These are phyloP conservation scores for Melieria picta DNA, from an alignment of 2,888 invertebrate genomes.

Conservation along the genomic window DNA sequence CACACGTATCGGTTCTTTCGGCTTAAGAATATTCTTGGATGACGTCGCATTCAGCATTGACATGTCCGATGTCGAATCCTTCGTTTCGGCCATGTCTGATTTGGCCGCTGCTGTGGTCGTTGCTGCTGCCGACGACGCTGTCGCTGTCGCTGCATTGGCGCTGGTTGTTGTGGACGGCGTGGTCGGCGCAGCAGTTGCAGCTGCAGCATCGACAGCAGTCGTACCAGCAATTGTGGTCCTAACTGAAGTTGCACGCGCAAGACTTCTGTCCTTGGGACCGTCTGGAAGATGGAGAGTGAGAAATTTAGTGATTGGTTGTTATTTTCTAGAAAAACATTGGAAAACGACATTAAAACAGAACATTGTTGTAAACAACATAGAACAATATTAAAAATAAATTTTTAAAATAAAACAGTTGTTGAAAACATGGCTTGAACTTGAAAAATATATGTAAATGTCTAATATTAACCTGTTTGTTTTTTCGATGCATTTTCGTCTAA, in stretches of 20 bases:
- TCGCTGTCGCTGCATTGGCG: not conserved
- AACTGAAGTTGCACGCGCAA: not conserved
- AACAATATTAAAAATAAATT: too few species aligned
- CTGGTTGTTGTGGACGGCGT: not conserved
- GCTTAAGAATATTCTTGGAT: slow-evolving; percentile 52
- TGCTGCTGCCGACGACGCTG: slow-evolving; percentile 8
- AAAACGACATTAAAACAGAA: too few species aligned
- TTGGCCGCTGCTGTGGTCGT: not conserved
- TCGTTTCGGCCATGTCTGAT: slow-evolving; percentile 20
- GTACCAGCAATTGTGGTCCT: not conserved
- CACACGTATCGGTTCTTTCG: slow-evolving; percentile 82
- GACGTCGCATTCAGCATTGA: slow-evolving; percentile 17
- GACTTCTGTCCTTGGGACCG: not conserved
- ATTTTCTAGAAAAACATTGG: too few species aligned
- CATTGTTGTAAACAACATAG: too few species aligned
- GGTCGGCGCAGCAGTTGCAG: not conserved
- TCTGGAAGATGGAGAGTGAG: not conserved
- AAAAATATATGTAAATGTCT: too few species aligned
- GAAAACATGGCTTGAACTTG: too few species aligned
- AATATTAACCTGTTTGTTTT: too few species aligned
- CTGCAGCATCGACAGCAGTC: not conserved
- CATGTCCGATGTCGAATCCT: slow-evolving; percentile 29
- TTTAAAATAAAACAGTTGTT: too few species aligned
- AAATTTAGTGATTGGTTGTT: too few species aligned
- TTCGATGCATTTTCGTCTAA: too few species aligned